A percentile compares a stretch with the other conserved stretches of the same genome.
Evolutionary conservation across 2,888 invertebrate species (phyloP).

Genomic region (Orthonychiurus folsomi): DNA sequence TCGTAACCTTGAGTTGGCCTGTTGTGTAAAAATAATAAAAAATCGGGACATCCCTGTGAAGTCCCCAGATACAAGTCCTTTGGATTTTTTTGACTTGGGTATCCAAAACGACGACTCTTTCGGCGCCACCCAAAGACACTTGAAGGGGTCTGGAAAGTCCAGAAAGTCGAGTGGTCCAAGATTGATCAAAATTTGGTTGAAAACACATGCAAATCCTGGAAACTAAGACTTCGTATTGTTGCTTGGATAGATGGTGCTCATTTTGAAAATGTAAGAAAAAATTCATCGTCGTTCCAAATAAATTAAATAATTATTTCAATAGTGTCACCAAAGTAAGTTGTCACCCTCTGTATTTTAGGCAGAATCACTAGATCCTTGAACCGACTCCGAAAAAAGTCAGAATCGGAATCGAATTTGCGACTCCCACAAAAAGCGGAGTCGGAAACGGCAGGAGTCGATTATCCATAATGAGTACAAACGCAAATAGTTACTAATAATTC

Average conservation of each 20-base stretch:
- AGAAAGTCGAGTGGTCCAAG: background rate
- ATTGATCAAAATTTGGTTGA: slow-evolving; percentile 1
- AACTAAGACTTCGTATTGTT: background rate
- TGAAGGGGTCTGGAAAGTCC: background rate
- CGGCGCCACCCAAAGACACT: background rate
- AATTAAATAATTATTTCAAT: background rate
- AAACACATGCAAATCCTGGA: slow-evolving; percentile 3
- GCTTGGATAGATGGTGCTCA: background rate
- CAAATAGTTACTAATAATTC: no score
- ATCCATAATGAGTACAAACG: no score
- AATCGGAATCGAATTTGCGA: no score
- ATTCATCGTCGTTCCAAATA: background rate
- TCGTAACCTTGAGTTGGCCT: background rate
- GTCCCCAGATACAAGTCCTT: slow-evolving; percentile 2
- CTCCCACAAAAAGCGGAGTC: no score
- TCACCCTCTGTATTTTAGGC: no score
- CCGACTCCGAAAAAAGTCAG: no score
- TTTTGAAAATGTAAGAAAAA: background rate
- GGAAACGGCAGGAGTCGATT: no score
- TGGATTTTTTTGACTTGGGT: slow-evolving; percentile 11
- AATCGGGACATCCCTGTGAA: slow-evolving; percentile 6
- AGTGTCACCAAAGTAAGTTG: background rate
- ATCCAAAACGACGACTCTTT: slow-evolving; percentile 2
- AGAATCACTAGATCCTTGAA: no score
- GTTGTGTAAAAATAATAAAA: slow-evolving; percentile 4